Percentiles rank a stretch among this genome's conserved stretches.
phyloP scores from a whole-genome alignment of 1,140 invertebrate genomes.

The Varroa destructor region DNA sequence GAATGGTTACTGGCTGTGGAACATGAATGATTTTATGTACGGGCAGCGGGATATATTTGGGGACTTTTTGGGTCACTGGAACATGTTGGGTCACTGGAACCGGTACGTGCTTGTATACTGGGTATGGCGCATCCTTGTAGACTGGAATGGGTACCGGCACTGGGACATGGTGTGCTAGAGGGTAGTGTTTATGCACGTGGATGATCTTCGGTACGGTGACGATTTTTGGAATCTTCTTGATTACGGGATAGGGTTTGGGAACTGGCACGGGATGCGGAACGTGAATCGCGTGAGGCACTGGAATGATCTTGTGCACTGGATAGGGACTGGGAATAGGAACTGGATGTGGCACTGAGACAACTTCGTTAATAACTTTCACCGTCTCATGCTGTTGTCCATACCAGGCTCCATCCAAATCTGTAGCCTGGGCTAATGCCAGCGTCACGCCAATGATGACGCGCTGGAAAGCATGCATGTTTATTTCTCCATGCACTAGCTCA shows the following conservation, averaged over 20 bases:
- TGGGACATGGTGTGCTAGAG: constrained; percentile 34
- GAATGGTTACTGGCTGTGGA: constrained; percentile 36
- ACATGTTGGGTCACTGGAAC: constrained; percentile 35
- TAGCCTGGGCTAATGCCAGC: constrained; percentile 8
- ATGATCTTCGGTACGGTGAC: constrained; percentile 35
- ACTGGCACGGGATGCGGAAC: constrained; percentile 37
- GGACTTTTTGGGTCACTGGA: constrained; percentile 36
- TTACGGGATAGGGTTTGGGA: constrained; percentile 34
- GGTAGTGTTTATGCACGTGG: constrained; percentile 35
- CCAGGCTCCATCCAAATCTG: constrained; percentile 5
- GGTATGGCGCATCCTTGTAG: constrained; percentile 33
- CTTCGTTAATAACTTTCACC: constrained; percentile 31
- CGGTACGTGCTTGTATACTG: constrained; percentile 34
- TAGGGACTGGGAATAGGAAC: constrained; percentile 37
- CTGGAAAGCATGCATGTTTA: constrained; percentile 7
- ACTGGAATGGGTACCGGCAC: constrained; percentile 34
- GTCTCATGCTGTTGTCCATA: constrained; percentile 15
- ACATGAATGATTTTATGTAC: constrained; percentile 37
- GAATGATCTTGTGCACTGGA: constrained; percentile 36
- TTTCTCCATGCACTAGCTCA: too few relatives aligned
- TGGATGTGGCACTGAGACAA: constrained; percentile 37
- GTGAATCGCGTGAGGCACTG: constrained; percentile 36
- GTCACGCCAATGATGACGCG: not conserved
- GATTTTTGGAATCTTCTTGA: constrained; percentile 35
- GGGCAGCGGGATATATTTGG: constrained; percentile 37